Evolutionary conservation across 2,888 invertebrate genomes (phyloP).

Genomic region (Campoplex nolae): DNA sequence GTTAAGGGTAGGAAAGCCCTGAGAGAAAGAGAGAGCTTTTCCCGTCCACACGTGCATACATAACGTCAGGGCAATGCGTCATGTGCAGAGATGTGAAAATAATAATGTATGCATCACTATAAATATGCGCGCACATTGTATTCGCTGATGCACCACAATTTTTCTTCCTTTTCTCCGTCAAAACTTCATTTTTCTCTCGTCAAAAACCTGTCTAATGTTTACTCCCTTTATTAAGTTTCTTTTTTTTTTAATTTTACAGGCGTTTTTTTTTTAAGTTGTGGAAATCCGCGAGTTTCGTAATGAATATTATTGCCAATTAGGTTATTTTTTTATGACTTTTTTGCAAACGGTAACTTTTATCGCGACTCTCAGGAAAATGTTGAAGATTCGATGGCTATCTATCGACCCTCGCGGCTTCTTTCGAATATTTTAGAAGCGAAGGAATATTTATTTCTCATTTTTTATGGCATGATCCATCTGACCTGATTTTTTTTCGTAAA

Average conservation of each 20-base stretch:
- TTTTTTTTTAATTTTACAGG: background rate
- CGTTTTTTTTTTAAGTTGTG: background rate
- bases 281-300: background rate
- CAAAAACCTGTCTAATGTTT: background rate
- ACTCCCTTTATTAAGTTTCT: background rate
- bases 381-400: background rate
- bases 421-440: background rate
- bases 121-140: constrained; percentile 26
- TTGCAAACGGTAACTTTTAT: background rate
- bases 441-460: background rate
- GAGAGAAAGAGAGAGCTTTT: constrained; percentile 62
- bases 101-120: constrained; percentile 47
- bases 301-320: background rate
- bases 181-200: constrained; percentile 13
- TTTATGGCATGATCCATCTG: background rate
- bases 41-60: constrained; percentile 37
- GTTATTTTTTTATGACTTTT: background rate
- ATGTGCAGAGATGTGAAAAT: constrained; percentile 52
- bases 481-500: too few relatives aligned
- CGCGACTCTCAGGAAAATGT: background rate
- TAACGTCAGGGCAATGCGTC: constrained; percentile 43
- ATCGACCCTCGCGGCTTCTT: background rate
- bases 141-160: constrained; percentile 10
- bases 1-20: constrained; percentile 37
- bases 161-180: background rate